phyloP scores from a whole-genome alignment of 2,888 invertebrate species.

The Cosmopolites sordidus region DNA sequence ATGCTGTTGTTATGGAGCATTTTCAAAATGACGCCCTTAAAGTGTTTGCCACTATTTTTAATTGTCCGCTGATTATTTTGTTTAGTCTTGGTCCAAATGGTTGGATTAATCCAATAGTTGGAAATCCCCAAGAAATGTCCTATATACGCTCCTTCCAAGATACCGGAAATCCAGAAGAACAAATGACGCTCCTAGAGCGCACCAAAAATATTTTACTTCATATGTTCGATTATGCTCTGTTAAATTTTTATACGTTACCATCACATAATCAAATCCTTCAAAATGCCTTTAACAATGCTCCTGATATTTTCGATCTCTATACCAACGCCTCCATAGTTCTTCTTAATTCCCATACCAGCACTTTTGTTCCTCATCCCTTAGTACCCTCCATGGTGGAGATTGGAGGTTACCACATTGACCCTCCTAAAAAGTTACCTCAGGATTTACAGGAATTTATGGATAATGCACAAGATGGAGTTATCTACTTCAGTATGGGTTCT shows the following conservation, averaged over 20 bases:
- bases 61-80: too few species aligned
- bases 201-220: conserved; percentile 50
- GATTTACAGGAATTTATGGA: conserved; percentile 13
- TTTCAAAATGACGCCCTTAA: conserved; percentile 52
- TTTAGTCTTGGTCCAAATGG: too few species aligned
- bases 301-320: too few species aligned
- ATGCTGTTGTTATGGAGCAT: conserved; percentile 50
- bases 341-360: too few species aligned
- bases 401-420: conserved; percentile 33
- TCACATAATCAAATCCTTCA: background rate
- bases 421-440: conserved; percentile 10
- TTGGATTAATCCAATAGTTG: conserved; percentile 50
- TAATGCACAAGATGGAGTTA: conserved; percentile 26
- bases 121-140: conserved; percentile 49
- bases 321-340: too few species aligned
- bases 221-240: background rate
- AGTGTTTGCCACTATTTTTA: too few species aligned
- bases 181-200: conserved; percentile 50
- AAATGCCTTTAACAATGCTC: conserved; percentile 28
- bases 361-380: conserved; percentile 48
- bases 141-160: conserved; percentile 31
- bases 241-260: background rate
- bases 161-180: background rate
- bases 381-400: conserved; percentile 55
- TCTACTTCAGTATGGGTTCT: too few species aligned